Percentiles rank a stretch among this genome's conserved stretches.
Evolutionary conservation across 2,797 vertebrate species (phyloP).

Genomic region (Brachyalestes nurse): DNA sequence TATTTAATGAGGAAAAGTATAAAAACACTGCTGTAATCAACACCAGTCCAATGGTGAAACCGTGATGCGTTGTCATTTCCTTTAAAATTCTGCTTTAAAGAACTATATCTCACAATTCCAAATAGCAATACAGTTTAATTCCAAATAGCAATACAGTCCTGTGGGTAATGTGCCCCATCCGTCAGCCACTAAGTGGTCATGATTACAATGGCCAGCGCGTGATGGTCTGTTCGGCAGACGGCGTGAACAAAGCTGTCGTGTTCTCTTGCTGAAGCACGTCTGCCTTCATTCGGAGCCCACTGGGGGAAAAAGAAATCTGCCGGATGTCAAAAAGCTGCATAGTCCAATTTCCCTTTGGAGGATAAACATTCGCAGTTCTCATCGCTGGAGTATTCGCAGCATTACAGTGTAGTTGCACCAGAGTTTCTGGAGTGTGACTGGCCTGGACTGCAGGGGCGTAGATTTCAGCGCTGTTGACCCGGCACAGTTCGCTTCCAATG

Average conservation of each 20-base stretch:
- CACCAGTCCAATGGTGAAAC: too few relatives aligned
- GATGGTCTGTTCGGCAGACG: background rate
- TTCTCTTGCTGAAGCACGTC: background rate
- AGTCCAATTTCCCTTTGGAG: constrained; percentile 9
- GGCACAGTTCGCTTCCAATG: background rate
- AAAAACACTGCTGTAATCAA: too few relatives aligned
- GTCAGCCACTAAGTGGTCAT: background rate
- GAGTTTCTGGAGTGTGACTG: background rate
- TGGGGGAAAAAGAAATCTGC: background rate
- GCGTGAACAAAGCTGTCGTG: background rate
- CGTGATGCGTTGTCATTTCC: too few relatives aligned
- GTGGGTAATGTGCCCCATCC: constrained; percentile 1
- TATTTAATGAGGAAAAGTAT: too few relatives aligned
- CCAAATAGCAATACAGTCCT: constrained; percentile 2
- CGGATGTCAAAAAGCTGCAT: background rate
- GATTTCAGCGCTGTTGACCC: background rate
- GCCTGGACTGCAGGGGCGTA: background rate
- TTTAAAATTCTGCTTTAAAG: too few relatives aligned
- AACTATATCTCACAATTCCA: background rate
- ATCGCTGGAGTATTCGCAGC: background rate
- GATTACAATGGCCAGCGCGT: background rate
- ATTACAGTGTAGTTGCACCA: background rate
- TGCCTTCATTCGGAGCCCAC: background rate
- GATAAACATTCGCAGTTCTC: background rate
- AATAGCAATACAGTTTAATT: constrained; percentile 5